Conservation (phyloP, 2,797 vertebrate genomes). For the Tolypeutes matacus region DNA sequence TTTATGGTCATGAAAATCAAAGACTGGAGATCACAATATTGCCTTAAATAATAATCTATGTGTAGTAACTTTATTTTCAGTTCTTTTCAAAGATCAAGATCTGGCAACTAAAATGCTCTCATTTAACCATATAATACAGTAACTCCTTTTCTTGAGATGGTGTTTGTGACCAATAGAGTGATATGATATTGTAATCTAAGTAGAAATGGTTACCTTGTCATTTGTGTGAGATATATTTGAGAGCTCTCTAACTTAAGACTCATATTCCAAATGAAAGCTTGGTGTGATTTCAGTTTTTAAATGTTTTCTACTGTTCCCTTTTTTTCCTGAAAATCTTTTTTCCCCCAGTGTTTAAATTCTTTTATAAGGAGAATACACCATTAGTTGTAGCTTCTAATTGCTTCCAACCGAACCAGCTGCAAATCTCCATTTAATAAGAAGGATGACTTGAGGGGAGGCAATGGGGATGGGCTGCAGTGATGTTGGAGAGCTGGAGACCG, state of each 20-base stretch:
- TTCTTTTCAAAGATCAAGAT: conserved; percentile 36
- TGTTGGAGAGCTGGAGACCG: neutral
- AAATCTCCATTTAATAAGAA: conserved; percentile 8
- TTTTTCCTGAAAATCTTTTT: conserved; percentile 36
- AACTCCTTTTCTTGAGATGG: neutral
- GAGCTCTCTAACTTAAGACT: conserved; percentile 52
- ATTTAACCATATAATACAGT: neutral
- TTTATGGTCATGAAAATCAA: conserved; percentile 41
- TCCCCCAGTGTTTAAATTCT: neutral
- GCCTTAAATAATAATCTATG: conserved; percentile 44
- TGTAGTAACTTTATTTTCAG: conserved; percentile 60
- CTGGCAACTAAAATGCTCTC: neutral
- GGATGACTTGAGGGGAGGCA: neutral
- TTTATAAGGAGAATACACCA: neutral
- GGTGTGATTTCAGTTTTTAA: conserved; percentile 54
- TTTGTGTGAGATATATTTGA: conserved; percentile 21
- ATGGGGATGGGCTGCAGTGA: neutral
- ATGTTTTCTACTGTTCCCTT: conserved; percentile 23
- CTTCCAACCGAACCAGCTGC: neutral
- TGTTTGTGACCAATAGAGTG: neutral
- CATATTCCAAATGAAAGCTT: conserved; percentile 21
- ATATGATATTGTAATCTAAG: conserved; percentile 23
- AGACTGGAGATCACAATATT: conserved; percentile 49
- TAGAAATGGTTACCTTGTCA: neutral
- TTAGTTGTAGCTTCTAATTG: conserved; percentile 32